Evolutionary conservation across 2,888 invertebrate genomes (phyloP).

Genomic region (Malthinus seriepunctatus): DNA sequence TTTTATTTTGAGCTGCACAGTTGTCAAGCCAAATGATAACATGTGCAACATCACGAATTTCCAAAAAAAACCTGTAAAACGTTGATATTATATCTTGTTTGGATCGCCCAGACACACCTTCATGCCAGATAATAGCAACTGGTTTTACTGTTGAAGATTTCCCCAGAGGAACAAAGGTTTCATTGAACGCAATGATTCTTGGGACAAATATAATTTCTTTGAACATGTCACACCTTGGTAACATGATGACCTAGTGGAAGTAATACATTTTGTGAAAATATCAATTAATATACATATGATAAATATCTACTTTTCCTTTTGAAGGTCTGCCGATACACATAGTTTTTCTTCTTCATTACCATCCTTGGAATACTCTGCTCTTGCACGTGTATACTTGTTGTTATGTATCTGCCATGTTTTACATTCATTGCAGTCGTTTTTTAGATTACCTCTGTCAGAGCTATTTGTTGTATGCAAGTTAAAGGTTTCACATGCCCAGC

Average conservation of each 20-base stretch:
- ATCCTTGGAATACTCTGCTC: conserved; percentile 17
- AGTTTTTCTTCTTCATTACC: conserved; percentile 4
- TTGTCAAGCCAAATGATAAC: too few species aligned
- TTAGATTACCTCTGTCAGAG: conserved; percentile 17
- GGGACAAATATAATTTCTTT: conserved; percentile 14
- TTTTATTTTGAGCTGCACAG: neutral
- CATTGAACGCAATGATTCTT: too few species aligned
- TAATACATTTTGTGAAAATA: too few species aligned
- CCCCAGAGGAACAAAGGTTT: too few species aligned
- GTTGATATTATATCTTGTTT: neutral
- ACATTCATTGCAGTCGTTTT: conserved; percentile 20
- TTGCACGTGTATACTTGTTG: conserved; percentile 10
- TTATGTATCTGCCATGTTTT: conserved; percentile 20
- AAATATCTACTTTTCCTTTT: conserved; percentile 17
- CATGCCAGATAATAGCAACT: too few species aligned
- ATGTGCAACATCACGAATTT: neutral
- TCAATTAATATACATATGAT: neutral
- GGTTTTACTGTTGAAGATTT: too few species aligned
- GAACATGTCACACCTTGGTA: conserved; percentile 27
- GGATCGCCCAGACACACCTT: too few species aligned
- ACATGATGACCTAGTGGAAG: conserved; percentile 26
- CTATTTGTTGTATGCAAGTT: conserved; percentile 18
- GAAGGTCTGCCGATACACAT: conserved; percentile 24
- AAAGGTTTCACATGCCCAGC: conserved; percentile 31
- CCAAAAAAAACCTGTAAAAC: neutral